phyloP scores from a whole-genome alignment of 2,888 invertebrate species.

The Lordiphosa andalusiaca region DNA sequence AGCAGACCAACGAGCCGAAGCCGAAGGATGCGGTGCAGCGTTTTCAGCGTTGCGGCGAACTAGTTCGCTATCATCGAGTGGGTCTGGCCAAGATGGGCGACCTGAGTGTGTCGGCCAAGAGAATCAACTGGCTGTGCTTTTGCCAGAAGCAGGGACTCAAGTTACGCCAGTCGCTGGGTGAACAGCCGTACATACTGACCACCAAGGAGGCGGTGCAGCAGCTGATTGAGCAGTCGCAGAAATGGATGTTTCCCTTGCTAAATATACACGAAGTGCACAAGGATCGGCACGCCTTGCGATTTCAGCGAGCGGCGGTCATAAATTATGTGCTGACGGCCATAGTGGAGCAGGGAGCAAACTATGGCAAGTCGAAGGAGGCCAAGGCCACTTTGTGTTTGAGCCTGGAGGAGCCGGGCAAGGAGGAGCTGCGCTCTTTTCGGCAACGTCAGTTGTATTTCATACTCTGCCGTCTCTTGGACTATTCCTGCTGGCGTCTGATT shows the following conservation, averaged over 20 bases:
- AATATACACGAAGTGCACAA: slow-evolving; percentile 30
- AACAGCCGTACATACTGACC: slow-evolving; percentile 11
- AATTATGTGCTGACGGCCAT: slow-evolving; percentile 46
- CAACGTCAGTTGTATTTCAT: slow-evolving; percentile 47
- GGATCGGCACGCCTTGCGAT: slow-evolving; percentile 61
- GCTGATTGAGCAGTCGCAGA: slow-evolving; percentile 41
- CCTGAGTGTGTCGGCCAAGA: slow-evolving; percentile 83
- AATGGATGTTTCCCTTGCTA: slow-evolving; percentile 62
- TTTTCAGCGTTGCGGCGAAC: slow-evolving; percentile 35
- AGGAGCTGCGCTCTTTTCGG: slow-evolving; percentile 60
- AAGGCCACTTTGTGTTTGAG: slow-evolving; percentile 11
- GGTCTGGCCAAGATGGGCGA: slow-evolving; percentile 83
- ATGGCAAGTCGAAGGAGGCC: slow-evolving; percentile 18
- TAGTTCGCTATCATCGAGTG: slow-evolving; percentile 81
- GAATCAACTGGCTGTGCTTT: slow-evolving; percentile 83
- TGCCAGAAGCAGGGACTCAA: slow-evolving; percentile 17
- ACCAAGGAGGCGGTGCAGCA: slow-evolving; percentile 17
- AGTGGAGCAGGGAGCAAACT: slow-evolving; percentile 27
- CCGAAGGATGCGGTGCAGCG: not conserved
- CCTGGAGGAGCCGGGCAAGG: not conserved
- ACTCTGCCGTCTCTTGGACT: slow-evolving; percentile 53
- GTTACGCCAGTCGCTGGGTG: slow-evolving; percentile 30
- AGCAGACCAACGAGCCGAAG: not conserved
- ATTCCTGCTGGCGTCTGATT: slow-evolving; percentile 56
- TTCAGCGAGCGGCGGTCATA: slow-evolving; percentile 54